These are phyloP conservation scores for Euspilapteryx auroguttella DNA, from an alignment of 2,888 invertebrate species.

Conservation along the genomic window DNA sequence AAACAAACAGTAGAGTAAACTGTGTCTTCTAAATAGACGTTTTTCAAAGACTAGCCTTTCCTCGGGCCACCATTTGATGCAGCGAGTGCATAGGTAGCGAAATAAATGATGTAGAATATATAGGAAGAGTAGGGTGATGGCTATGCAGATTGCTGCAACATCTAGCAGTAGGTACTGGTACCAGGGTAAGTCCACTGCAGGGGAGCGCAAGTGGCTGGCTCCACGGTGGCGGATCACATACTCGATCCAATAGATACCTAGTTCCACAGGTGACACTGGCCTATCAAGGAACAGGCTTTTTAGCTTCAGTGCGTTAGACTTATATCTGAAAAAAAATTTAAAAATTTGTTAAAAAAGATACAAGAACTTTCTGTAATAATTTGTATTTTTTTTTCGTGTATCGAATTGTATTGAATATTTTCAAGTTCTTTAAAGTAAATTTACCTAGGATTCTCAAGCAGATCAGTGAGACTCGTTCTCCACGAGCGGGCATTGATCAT, in stretches of 20 bases:
- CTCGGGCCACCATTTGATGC: conserved; percentile 42
- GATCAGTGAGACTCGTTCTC: conserved; percentile 29
- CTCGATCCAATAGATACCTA: conserved; percentile 67
- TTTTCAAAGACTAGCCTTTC: conserved; percentile 34
- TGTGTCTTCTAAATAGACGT: conserved; percentile 31
- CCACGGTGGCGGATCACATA: conserved; percentile 63
- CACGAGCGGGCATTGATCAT: conserved; percentile 26
- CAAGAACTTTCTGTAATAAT: too few species aligned
- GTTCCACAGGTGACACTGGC: conserved; percentile 58
- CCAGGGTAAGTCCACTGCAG: conserved; percentile 42
- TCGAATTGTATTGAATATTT: too few species aligned
- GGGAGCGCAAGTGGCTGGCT: conserved; percentile 49
- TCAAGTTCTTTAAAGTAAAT: too few species aligned
- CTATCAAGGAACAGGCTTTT: conserved; percentile 59
- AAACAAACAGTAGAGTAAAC: conserved; percentile 31
- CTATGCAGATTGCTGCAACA: conserved; percentile 29
- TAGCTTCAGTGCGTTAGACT: conserved; percentile 41
- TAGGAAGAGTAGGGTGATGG: conserved; percentile 20
- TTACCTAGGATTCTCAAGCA: conserved; percentile 45
- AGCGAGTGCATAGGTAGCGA: conserved; percentile 37
- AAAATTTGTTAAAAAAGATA: too few species aligned
- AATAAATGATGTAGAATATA: conserved; percentile 37
- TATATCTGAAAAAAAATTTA: conserved; percentile 40
- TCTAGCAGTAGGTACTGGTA: conserved; percentile 48
- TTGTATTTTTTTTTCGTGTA: too few species aligned